Percentiles rank a stretch among this genome's conserved stretches.
Evolutionary conservation across 2,888 invertebrate genomes (phyloP).

Genomic region (Tinea pellionella): DNA sequence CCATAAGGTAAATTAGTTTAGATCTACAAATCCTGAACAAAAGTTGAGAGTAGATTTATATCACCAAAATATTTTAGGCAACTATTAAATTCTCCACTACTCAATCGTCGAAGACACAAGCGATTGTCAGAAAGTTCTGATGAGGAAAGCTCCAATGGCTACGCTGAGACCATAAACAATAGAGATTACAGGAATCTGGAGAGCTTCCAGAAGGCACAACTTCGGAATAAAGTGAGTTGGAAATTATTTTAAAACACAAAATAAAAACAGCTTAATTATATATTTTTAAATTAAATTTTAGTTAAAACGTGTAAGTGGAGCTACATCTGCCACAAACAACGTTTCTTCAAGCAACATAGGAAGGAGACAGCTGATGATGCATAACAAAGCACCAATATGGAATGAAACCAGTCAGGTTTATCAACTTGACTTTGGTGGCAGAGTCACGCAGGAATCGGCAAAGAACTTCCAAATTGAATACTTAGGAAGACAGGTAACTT

Average conservation of each 20-base stretch:
- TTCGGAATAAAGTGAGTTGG: slow-evolving; percentile 84
- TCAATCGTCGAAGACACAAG: slow-evolving; percentile 81
- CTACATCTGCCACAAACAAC: slow-evolving; percentile 51
- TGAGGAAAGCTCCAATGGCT: slow-evolving; percentile 72
- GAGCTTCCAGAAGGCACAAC: slow-evolving; percentile 91
- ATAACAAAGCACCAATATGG: slow-evolving; percentile 98
- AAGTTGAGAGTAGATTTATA: not conserved
- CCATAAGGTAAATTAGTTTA: slow-evolving; percentile 66
- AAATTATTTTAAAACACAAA: too few relatives aligned
- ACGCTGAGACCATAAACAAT: slow-evolving; percentile 66
- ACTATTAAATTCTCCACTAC: slow-evolving; percentile 85
- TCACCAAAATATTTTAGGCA: slow-evolving; percentile 58
- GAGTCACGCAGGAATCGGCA: slow-evolving; percentile 98
- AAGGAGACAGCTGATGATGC: slow-evolving; percentile 90
- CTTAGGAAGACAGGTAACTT: slow-evolving; percentile 88
- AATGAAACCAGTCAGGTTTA: slow-evolving; percentile 99
- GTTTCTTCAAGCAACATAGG: slow-evolving; percentile 23
- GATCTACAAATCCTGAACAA: too few relatives aligned
- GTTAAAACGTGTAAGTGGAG: slow-evolving; percentile 75
- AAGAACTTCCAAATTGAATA: slow-evolving; percentile 99
- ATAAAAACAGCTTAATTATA: too few relatives aligned
- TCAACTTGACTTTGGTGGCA: slow-evolving; percentile 97
- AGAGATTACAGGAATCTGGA: slow-evolving; percentile 88
- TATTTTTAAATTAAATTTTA: slow-evolving; percentile 32
- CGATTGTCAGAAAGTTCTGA: slow-evolving; percentile 85